These are phyloP conservation scores for Pollenia angustigena DNA, from an alignment of 2,888 invertebrate genomes.

Conservation along the genomic window DNA sequence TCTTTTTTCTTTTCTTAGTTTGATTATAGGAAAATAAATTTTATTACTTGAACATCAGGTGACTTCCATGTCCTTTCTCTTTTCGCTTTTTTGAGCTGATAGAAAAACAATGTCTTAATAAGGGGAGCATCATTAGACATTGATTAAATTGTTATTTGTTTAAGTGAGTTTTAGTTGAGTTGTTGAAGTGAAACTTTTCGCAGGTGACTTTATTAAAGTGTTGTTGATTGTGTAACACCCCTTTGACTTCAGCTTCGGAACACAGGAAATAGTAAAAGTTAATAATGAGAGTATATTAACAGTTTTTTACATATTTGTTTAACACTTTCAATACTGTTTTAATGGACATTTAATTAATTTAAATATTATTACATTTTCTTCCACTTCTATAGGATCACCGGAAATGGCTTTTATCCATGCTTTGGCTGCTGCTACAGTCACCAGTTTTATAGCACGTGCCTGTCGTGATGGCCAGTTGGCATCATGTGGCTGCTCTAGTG, in stretches of 20 bases:
- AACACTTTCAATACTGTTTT: constrained; percentile 44
- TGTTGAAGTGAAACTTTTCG: constrained; percentile 32
- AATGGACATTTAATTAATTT: constrained; percentile 73
- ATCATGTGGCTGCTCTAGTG: constrained; percentile 95
- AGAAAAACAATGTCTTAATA: not conserved
- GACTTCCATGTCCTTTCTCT: constrained; percentile 26
- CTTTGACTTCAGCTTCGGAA: not conserved
- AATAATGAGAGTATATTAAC: constrained; percentile 32
- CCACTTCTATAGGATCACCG: constrained; percentile 87
- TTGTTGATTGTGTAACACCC: constrained; percentile 37
- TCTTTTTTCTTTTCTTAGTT: constrained; percentile 6
- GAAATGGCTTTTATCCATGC: constrained; percentile 97
- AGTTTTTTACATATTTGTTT: not conserved
- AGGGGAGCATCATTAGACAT: constrained; percentile 52
- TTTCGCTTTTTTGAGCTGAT: not conserved
- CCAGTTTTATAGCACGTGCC: constrained; percentile 93
- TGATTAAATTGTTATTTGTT: constrained; percentile 64
- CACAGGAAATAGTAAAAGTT: not conserved
- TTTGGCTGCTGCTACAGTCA: constrained; percentile 94
- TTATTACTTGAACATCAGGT: constrained; percentile 67
- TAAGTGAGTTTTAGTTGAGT: constrained; percentile 43
- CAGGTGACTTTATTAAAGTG: constrained; percentile 24
- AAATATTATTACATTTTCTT: constrained; percentile 23
- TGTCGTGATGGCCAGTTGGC: constrained; percentile 95
- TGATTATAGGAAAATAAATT: constrained; percentile 16